A percentile compares a stretch with the other conserved stretches of the same genome.
These are phyloP conservation scores for Atlantisia rogersi DNA, from an alignment of 2,113 vertebrate genomes.

Conservation along the genomic window DNA sequence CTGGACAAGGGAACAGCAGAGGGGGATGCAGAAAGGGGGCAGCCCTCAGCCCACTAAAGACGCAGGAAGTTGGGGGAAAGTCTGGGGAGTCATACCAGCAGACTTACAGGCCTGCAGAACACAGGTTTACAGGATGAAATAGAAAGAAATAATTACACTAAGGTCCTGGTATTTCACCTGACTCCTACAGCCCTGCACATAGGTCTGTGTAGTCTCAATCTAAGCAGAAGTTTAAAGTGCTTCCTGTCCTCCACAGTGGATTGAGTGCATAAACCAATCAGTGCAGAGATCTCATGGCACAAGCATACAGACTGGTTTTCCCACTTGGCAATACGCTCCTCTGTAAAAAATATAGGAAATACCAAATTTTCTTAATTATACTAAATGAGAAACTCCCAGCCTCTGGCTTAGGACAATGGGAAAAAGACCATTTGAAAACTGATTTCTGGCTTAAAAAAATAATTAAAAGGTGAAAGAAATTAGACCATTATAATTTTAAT, in stretches of 20 bases:
- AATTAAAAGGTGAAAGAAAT: constrained; percentile 34
- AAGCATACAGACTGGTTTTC: background rate
- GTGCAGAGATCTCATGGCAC: background rate
- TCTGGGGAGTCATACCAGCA: background rate
- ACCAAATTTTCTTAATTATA: background rate
- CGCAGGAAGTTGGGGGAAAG: background rate
- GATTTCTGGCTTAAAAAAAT: constrained; percentile 8
- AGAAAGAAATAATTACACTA: background rate
- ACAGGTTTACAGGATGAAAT: background rate
- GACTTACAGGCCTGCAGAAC: background rate
- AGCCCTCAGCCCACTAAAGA: background rate
- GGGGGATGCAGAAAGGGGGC: background rate
- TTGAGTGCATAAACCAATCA: background rate
- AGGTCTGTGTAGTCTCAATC: background rate
- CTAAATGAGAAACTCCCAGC: background rate
- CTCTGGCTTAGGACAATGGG: background rate
- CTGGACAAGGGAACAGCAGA: background rate
- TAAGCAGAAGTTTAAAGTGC: background rate
- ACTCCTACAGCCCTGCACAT: background rate
- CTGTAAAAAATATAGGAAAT: background rate
- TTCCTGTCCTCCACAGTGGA: background rate
- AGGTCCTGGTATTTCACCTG: background rate
- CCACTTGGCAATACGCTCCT: background rate
- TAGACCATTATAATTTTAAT: constrained; percentile 17
- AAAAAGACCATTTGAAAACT: constrained; percentile 12